Percentiles rank a stretch among this genome's conserved stretches.
Conservation (phyloP, 2,797 vertebrate species). For the Cuniculus paca region DNA sequence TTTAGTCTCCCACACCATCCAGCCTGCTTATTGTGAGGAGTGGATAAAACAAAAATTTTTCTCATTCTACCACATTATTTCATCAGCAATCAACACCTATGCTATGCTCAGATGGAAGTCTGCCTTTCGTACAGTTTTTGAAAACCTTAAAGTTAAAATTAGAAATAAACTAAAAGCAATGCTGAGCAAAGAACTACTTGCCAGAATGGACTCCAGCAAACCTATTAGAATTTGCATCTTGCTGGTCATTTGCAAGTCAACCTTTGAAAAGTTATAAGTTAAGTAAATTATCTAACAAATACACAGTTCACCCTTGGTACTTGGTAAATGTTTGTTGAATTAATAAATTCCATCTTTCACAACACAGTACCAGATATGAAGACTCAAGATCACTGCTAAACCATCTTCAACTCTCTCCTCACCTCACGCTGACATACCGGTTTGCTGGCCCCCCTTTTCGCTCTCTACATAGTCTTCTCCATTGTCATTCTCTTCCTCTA, state of each 20-base stretch:
- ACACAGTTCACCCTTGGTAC: not conserved
- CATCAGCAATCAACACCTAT: not conserved
- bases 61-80: not conserved
- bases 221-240: not conserved
- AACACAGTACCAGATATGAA: not conserved
- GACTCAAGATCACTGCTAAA: not conserved
- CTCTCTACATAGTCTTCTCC: not conserved
- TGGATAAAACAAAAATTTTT: not conserved
- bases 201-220: not conserved
- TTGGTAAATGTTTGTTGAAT: not conserved
- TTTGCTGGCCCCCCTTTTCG: not conserved
- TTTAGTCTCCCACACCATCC: not conserved
- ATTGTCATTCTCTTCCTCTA: not conserved
- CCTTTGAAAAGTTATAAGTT: not conserved
- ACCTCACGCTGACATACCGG: not conserved
- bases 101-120: not conserved
- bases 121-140: not conserved
- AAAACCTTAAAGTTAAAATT: slow-evolving; percentile 33
- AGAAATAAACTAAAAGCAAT: slow-evolving; percentile 16
- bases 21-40: not conserved
- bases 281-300: not conserved
- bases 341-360: not conserved
- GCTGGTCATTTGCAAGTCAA: not conserved
- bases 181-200: not conserved
- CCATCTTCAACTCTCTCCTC: not conserved